A percentile compares a stretch with the other conserved stretches of the same genome.
These are phyloP conservation scores for Phenganax subtilis DNA, from an alignment of 92 coral and sea anemone species.

Conservation along the genomic window DNA sequence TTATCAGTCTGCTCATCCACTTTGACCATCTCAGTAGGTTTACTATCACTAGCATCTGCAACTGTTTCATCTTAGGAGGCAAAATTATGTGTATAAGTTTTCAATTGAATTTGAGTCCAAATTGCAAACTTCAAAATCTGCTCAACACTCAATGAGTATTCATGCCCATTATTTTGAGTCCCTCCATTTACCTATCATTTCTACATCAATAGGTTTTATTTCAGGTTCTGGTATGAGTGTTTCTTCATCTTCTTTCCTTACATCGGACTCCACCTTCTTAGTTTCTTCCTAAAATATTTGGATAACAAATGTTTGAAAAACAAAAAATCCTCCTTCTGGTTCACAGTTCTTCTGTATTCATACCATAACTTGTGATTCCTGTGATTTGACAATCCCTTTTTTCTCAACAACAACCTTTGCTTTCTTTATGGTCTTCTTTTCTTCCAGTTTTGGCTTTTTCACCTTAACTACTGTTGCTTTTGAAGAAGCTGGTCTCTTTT, in stretches of 20 bases:
- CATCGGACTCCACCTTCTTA: slow-evolving; percentile 39
- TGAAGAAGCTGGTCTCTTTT: slow-evolving; percentile 45
- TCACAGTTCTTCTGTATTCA: neutral
- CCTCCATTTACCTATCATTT: slow-evolving; percentile 4
- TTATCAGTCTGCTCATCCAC: slow-evolving; percentile 44
- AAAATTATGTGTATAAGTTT: neutral
- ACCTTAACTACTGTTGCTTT: slow-evolving; percentile 31
- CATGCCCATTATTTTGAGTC: no score
- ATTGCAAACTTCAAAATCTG: neutral
- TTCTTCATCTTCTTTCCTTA: slow-evolving; percentile 42
- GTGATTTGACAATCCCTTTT: slow-evolving; percentile 5
- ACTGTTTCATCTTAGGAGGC: slow-evolving; percentile 1
- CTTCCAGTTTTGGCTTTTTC: slow-evolving; percentile 30
- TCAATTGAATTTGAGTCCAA: neutral
- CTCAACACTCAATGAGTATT: no score
- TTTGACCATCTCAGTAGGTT: neutral
- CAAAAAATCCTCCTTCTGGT: neutral
- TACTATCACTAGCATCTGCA: neutral
- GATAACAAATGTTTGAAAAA: neutral
- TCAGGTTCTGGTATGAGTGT: slow-evolving; percentile 18
- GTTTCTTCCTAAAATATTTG: slow-evolving; percentile 25
- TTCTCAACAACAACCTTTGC: slow-evolving; percentile 18
- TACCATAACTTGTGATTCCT: slow-evolving; percentile 25
- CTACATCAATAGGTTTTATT: slow-evolving; percentile 8
- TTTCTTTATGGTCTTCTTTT: slow-evolving; percentile 9